Evolutionary conservation across 2,113 vertebrate genomes (phyloP).

Genomic region (Caretta caretta): DNA sequence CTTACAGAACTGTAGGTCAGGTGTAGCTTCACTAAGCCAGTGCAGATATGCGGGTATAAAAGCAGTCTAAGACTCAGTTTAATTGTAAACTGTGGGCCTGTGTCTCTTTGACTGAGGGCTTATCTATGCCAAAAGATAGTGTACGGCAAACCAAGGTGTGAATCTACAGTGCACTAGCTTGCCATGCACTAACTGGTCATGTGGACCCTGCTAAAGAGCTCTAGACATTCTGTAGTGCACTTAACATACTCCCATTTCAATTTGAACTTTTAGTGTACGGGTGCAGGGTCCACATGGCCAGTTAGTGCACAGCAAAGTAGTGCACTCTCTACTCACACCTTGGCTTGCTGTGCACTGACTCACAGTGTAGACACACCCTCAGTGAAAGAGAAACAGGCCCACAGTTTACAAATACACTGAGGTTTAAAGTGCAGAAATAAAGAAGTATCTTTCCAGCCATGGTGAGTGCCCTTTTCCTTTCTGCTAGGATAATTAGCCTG

Average conservation of each 20-base stretch:
- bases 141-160: not conserved
- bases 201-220: not conserved
- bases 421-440: not conserved
- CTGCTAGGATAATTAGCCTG: not conserved
- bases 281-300: not conserved
- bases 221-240: not conserved
- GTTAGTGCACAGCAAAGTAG: not conserved
- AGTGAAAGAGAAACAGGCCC: not conserved
- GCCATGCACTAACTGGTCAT: not conserved
- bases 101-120: not conserved
- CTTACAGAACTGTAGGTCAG: not conserved
- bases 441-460: not conserved
- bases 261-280: not conserved
- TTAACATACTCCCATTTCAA: not conserved
- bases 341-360: not conserved
- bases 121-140: not conserved
- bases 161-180: not conserved
- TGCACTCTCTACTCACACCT: not conserved
- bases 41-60: not conserved
- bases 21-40: not conserved
- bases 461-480: not conserved
- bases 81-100: not conserved
- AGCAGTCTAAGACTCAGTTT: not conserved
- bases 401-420: not conserved
- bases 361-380: not conserved